Evolutionary conservation across 2,888 invertebrate genomes (phyloP), one percentile per base, ranked within the genome.

Genomic region (Xanthia icteritia): DNA sequence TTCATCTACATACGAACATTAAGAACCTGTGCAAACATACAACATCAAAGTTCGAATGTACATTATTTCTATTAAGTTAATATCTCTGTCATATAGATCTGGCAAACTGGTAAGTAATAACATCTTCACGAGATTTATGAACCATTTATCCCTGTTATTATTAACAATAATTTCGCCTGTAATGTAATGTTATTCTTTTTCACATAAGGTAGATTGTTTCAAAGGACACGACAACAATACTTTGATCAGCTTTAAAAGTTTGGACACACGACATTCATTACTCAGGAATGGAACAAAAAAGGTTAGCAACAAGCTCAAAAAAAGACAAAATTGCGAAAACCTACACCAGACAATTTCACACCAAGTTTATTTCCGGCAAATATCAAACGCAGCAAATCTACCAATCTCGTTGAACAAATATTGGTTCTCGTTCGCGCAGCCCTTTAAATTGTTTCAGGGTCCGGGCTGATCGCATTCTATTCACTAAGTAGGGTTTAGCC

Each of bases 331-430:
- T n/a, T 15, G 31, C 48, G 39, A 60, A 45, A 76, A 11, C 51
- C 61, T 51, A 60, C 67, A 51, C 63, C 61, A 73, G 54, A 71
- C 64, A 45, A 77, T 73, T 74, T 70, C 73, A 51, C 69, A 65
- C 66, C 61, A 76, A 74, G 58, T 79, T 81, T 86, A 81, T 79
- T 77, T 83, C 58, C 27, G 58, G 60, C 63, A 74, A 88, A 81
- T 81, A 83, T 79, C 58, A 76, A 79, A 75, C 51, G 73, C 63
- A 54, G 77, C 68, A 75, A 77, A 79, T 85, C 77, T 76, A 73
- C 79, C 84, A 82, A 88, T 89, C 77, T 71, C 68, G 61, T 64
- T 68, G 66, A 51, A 39, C 81, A 84, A 85, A 89, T 85, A 87
- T 89, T 86, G 82, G 82, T 82, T 81, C 60, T 54, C 66, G 58